A percentile compares a stretch with the other conserved stretches of the same genome.
phyloP scores from a whole-genome alignment of 1,140 invertebrate genomes.

The Bombus soroeensis region DNA sequence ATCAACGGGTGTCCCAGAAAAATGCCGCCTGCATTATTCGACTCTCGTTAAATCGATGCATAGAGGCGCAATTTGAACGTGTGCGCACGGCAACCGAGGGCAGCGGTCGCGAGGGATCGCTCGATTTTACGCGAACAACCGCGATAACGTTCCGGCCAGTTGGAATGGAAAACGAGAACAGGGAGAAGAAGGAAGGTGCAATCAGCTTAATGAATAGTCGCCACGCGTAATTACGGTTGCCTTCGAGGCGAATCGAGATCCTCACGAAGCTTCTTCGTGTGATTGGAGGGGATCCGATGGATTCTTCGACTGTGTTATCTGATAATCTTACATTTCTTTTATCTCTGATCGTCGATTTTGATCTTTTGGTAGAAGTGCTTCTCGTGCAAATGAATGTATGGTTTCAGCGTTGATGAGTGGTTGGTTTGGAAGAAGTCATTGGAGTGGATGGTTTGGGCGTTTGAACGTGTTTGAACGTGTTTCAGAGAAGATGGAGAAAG shows the following conservation, averaged over 20 bases:
- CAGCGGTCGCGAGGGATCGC: slow-evolving; percentile 6
- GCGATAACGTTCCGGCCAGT: slow-evolving; percentile 22
- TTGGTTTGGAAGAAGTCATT: too few species aligned
- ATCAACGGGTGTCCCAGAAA: slow-evolving; percentile 50
- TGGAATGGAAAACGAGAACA: not conserved
- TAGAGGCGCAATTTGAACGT: slow-evolving; percentile 19
- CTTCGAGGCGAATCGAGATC: slow-evolving; percentile 16
- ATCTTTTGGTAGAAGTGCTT: too few species aligned
- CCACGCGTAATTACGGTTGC: slow-evolving; percentile 61
- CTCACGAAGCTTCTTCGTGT: not conserved
- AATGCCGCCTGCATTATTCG: slow-evolving; percentile 30
- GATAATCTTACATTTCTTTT: not conserved
- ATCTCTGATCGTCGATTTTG: too few species aligned
- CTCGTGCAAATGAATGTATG: too few species aligned
- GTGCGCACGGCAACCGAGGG: not conserved
- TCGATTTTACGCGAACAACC: slow-evolving; percentile 20
- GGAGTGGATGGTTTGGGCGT: not conserved
- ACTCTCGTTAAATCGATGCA: slow-evolving; percentile 25
- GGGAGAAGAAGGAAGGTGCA: slow-evolving; percentile 53
- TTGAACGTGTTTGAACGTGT: too few species aligned
- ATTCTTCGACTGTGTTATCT: slow-evolving; percentile 9
- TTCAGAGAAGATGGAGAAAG: not conserved
- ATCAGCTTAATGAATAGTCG: slow-evolving; percentile 71
- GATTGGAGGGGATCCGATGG: not conserved
- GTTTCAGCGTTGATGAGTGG: not conserved